Evolutionary conservation across 2,113 vertebrate genomes (phyloP).

Genomic region (Raja brachyura): DNA sequence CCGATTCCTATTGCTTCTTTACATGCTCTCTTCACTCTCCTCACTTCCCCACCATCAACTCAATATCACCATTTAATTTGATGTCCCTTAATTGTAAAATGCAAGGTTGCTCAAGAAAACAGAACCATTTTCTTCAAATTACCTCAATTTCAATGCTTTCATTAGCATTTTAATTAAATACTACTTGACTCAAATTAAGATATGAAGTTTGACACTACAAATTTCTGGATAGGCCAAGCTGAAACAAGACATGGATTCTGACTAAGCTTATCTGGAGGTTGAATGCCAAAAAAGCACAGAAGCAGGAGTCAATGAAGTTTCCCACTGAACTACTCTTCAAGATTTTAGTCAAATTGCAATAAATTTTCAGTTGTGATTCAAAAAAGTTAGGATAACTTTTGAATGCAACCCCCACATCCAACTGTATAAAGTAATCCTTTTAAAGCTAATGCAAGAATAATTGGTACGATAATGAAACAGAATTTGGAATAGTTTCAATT

Average conservation of each 20-base stretch:
- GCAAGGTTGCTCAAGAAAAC: not conserved
- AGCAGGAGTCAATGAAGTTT: not conserved
- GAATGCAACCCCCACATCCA: not conserved
- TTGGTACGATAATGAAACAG: not conserved
- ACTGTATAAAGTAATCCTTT: not conserved
- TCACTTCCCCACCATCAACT: no score
- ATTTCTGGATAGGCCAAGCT: not conserved
- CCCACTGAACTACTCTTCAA: not conserved
- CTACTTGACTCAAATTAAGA: not conserved
- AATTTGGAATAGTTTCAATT: not conserved
- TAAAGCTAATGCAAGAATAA: not conserved
- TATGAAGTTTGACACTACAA: not conserved
- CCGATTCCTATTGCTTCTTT: no score
- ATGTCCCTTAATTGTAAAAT: no score
- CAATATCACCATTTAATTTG: no score
- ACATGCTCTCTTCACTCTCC: no score
- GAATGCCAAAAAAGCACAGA: not conserved
- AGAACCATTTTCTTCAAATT: not conserved
- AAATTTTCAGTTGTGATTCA: not conserved
- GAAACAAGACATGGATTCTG: not conserved
- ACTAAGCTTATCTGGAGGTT: not conserved
- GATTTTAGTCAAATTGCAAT: not conserved
- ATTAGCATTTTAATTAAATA: not conserved
- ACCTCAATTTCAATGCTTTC: not conserved
- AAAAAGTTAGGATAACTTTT: not conserved